A percentile compares a stretch with the other conserved stretches of the same genome.
phyloP scores from a whole-genome alignment of 2,888 invertebrate species.

The Thecocarcelia acutangulata region DNA sequence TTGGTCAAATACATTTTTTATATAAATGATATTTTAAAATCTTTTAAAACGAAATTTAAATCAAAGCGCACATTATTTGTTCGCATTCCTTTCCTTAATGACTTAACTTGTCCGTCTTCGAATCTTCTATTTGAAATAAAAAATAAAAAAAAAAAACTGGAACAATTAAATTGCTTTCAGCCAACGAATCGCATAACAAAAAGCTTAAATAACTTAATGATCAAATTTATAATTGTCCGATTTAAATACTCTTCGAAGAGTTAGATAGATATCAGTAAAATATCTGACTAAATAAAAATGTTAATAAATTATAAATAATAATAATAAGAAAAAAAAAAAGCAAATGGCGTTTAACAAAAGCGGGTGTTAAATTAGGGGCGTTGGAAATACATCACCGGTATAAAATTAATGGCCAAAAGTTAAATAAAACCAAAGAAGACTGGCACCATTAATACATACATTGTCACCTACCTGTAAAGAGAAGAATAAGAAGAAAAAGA shows the following conservation, averaged over 20 bases:
- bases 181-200: neutral
- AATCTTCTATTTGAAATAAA: too few species aligned
- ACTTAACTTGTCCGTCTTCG: neutral
- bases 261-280: slow-evolving; percentile 6
- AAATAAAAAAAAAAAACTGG: slow-evolving; percentile 16
- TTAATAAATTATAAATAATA: neutral
- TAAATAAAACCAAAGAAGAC: slow-evolving; percentile 3
- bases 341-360: neutral
- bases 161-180: slow-evolving; percentile 22
- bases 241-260: slow-evolving; percentile 14
- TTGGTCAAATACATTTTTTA: too few species aligned
- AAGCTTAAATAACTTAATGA: slow-evolving; percentile 4
- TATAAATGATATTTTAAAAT: too few species aligned
- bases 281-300: neutral
- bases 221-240: slow-evolving; percentile 18
- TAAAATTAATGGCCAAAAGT: slow-evolving; percentile 3
- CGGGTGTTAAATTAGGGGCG: neutral
- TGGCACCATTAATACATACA: slow-evolving; percentile 75
- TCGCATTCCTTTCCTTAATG: slow-evolving; percentile 16
- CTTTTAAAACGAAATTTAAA: too few species aligned
- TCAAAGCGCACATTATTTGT: neutral
- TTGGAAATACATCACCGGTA: slow-evolving; percentile 2
- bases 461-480: slow-evolving; percentile 81
- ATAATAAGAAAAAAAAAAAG: neutral
- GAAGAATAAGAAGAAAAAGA: slow-evolving; percentile 63